A percentile compares a stretch with the other conserved stretches of the same genome.
Conservation (phyloP, 2,797 vertebrate genomes). For the Glyptemys insculpta region DNA sequence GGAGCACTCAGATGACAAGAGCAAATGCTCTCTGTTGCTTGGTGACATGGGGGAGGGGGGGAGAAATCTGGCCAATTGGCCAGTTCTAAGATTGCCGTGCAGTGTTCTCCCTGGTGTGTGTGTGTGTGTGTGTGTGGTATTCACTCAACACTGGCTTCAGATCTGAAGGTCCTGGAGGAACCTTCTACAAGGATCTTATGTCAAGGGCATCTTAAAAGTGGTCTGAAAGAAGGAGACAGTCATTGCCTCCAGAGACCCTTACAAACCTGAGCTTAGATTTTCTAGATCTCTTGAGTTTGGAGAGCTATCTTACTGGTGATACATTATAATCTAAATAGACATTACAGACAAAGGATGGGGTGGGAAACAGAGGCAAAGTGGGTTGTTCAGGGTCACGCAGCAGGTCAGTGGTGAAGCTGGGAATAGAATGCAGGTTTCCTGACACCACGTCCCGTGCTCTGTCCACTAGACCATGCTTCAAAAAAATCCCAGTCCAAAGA, state of each 20-base stretch:
- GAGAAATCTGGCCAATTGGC: rapidly evolving
- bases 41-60: rapidly evolving
- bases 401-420: not conserved
- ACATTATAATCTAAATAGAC: not conserved
- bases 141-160: rapidly evolving
- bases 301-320: not conserved
- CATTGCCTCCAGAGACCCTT: not conserved
- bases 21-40: not conserved
- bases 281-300: not conserved
- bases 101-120: too few relatives aligned
- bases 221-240: not conserved
- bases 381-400: too few relatives aligned
- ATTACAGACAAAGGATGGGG: not conserved
- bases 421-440: not conserved
- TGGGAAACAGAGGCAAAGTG: not conserved
- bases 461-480: rapidly evolving
- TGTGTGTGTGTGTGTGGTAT: rapidly evolving
- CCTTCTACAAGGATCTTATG: not conserved
- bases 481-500: not conserved
- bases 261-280: not conserved
- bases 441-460: rapidly evolving
- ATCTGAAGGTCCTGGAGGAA: not conserved
- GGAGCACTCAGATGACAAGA: rapidly evolving
- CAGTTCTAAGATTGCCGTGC: not conserved
- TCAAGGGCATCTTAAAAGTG: not conserved